These are phyloP conservation scores for Crossaster papposus DNA, from an alignment of 53 echinoderm and acorn worm species.

Conservation along the genomic window DNA sequence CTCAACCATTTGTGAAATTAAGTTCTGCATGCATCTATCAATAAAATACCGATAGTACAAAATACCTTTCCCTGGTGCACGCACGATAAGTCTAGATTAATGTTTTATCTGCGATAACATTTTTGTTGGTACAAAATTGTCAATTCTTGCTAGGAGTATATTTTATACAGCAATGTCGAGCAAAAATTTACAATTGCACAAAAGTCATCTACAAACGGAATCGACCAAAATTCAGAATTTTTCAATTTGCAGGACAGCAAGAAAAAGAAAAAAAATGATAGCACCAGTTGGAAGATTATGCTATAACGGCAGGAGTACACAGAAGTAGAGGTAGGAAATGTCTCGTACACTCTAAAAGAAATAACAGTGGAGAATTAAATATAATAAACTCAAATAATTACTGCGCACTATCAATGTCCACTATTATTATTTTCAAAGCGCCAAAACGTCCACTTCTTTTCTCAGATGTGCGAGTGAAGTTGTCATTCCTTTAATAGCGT, in stretches of 20 bases:
- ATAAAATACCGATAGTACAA: neutral
- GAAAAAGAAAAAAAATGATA: neutral
- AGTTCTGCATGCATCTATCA: too few relatives aligned
- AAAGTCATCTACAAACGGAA: neutral
- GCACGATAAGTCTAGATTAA: too few relatives aligned
- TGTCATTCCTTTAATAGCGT: too few relatives aligned
- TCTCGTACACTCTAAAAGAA: neutral
- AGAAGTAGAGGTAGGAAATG: constrained; percentile 16
- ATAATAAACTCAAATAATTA: too few relatives aligned
- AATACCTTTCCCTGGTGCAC: neutral
- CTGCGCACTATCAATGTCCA: too few relatives aligned
- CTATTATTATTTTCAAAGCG: too few relatives aligned
- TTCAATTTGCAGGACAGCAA: too few relatives aligned
- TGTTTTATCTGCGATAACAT: neutral
- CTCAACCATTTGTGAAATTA: too few relatives aligned
- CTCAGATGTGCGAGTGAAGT: too few relatives aligned
- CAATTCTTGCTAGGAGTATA: neutral
- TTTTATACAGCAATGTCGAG: neutral
- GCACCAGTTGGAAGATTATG: constrained; percentile 22
- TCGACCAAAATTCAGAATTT: too few relatives aligned
- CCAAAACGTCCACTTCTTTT: too few relatives aligned
- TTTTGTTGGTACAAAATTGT: neutral
- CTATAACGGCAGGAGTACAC: neutral
- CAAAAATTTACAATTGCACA: constrained; percentile 1
- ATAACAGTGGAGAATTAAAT: neutral